Conservation (phyloP, 2,888 invertebrate genomes). For the Melitaea athalia region DNA sequence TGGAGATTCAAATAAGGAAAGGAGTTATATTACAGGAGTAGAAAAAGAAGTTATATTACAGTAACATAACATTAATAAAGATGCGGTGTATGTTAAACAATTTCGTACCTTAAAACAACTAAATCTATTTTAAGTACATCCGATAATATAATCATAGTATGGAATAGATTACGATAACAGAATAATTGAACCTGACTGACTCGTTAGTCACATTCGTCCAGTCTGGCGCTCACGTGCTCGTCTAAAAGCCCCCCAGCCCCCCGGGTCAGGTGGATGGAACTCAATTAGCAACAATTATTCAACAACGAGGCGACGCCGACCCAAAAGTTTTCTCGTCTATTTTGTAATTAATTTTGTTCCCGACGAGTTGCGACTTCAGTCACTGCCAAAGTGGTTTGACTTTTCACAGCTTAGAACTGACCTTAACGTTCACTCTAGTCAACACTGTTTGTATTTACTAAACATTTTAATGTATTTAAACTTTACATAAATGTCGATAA, state of each 20-base stretch:
- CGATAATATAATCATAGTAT: neutral
- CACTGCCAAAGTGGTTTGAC: conserved; percentile 51
- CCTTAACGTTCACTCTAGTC: conserved; percentile 9
- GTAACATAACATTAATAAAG: too few species aligned
- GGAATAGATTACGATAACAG: neutral
- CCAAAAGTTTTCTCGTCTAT: conserved; percentile 72
- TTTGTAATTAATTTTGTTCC: conserved; percentile 75
- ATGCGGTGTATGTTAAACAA: too few species aligned
- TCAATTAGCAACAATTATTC: conserved; percentile 78
- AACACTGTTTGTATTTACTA: conserved; percentile 14
- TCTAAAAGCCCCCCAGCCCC: conserved; percentile 42
- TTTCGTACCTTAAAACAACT: too few species aligned
- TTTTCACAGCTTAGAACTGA: conserved; percentile 41
- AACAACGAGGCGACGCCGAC: conserved; percentile 62
- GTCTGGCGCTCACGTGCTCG: conserved; percentile 22
- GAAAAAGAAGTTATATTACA: too few species aligned
- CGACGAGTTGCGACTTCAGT: conserved; percentile 52
- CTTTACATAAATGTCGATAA: neutral
- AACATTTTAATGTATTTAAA: neutral
- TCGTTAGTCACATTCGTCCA: conserved; percentile 24
- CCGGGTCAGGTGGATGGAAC: conserved; percentile 63
- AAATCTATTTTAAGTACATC: neutral
- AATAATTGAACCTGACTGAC: conserved; percentile 15
- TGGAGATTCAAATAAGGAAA: too few species aligned
- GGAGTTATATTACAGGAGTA: too few species aligned